Evolutionary conservation across 2,113 vertebrate genomes (phyloP).

Genomic region (Lipophrys pholis): DNA sequence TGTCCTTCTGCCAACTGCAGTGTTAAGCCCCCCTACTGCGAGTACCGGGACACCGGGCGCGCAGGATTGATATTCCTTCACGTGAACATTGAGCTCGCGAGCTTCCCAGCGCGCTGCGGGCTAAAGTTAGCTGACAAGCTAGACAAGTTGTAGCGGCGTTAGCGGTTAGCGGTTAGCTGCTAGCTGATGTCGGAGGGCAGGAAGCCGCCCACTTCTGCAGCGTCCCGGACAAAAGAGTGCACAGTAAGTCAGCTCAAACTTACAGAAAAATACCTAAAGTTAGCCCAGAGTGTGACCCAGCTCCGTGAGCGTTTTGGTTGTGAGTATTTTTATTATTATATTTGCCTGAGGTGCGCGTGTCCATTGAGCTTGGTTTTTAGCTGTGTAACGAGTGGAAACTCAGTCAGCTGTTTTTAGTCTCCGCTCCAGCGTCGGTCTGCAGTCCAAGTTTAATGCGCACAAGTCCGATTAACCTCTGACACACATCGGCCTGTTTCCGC

Average conservation of each 20-base stretch:
- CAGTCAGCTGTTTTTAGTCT: conserved; percentile 30
- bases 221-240: conserved; percentile 24
- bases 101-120: conserved; percentile 33
- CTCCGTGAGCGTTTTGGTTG: not conserved
- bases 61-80: not conserved
- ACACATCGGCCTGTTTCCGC: not conserved
- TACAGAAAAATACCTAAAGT: not conserved
- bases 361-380: conserved; percentile 15
- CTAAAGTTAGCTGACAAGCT: conserved; percentile 50
- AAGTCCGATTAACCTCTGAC: not conserved
- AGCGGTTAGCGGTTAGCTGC: too few species aligned
- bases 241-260: conserved; percentile 53
- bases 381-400: conserved; percentile 16
- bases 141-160: conserved; percentile 35
- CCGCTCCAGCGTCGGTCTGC: not conserved
- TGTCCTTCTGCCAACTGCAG: conserved; percentile 2
- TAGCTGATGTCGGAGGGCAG: conserved; percentile 17
- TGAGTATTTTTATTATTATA: not conserved
- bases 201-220: conserved; percentile 66
- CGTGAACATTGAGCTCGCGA: not conserved
- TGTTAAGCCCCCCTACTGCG: not conserved
- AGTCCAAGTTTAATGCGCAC: not conserved
- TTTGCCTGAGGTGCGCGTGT: not conserved
- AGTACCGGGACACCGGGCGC: not conserved
- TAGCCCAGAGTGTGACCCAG: not conserved